Evolutionary conservation across 1,140 invertebrate genomes (phyloP).

Genomic region (Homarus americanus): DNA sequence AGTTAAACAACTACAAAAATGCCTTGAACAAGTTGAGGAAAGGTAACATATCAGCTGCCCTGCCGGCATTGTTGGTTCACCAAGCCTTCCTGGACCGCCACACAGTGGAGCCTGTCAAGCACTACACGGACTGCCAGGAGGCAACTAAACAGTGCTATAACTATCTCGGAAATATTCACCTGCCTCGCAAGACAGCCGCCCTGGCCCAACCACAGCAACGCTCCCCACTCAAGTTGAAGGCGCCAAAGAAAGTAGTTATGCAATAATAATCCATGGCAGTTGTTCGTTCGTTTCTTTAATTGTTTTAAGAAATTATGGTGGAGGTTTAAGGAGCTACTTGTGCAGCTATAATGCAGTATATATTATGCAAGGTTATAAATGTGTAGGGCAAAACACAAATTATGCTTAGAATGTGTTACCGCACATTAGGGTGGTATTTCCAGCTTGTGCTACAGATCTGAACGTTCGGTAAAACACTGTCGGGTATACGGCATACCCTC

Average conservation of each 20-base stretch:
- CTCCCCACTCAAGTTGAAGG: not conserved
- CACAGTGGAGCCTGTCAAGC: slow-evolving; percentile 62
- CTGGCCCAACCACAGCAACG: not conserved
- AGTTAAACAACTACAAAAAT: slow-evolving; percentile 28
- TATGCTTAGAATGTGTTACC: no score
- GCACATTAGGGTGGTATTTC: no score
- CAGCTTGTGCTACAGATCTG: no score
- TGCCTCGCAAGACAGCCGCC: not conserved
- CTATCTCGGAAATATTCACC: slow-evolving; percentile 38
- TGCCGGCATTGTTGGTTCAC: slow-evolving; percentile 51
- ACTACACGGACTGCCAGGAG: slow-evolving; percentile 67
- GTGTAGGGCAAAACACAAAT: no score
- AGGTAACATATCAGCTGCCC: slow-evolving; percentile 11
- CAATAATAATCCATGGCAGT: not conserved
- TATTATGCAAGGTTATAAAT: no score
- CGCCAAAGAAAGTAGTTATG: slow-evolving; percentile 23
- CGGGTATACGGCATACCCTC: no score
- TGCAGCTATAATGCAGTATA: no score
- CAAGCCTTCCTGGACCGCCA: slow-evolving; percentile 41
- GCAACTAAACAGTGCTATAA: slow-evolving; percentile 52
- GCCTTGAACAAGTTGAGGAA: slow-evolving; percentile 36
- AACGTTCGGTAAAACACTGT: no score
- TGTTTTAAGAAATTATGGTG: no score
- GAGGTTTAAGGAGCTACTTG: no score
- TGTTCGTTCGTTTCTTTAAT: no score